phyloP scores from a whole-genome alignment of 23 tunicate genomes.

The Diplosoma virens region DNA sequence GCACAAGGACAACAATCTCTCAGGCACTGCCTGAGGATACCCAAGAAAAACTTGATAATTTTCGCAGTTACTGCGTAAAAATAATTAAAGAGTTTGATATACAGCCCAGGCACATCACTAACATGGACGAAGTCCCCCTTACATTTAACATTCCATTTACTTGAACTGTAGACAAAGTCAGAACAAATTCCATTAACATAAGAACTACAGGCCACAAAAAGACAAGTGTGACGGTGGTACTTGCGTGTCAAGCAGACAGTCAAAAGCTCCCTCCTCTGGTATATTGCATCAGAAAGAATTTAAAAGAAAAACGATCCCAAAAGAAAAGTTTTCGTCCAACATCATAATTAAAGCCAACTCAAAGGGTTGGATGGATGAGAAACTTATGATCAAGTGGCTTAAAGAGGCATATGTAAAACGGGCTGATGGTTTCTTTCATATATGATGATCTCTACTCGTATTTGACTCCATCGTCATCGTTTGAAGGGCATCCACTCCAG shows the following conservation, averaged over 20 bases:
- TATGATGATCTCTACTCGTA: not conserved
- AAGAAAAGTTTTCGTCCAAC: not conserved
- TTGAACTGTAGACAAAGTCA: not conserved
- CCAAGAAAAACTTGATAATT: not conserved
- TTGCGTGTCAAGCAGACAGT: not conserved
- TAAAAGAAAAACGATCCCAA: not conserved
- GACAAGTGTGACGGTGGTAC: not conserved
- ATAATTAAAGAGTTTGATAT: not conserved
- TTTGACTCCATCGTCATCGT: not conserved
- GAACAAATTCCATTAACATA: not conserved
- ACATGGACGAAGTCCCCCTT: slow-evolving; percentile 22
- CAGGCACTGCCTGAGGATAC: not conserved
- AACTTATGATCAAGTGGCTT: slow-evolving; percentile 1
- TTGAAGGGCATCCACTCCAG: too few relatives aligned
- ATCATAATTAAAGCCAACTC: not conserved
- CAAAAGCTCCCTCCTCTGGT: not conserved
- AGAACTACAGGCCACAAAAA: slow-evolving; percentile 1
- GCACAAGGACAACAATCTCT: not conserved
- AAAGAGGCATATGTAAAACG: not conserved
- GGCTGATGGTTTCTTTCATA: slow-evolving; percentile 3
- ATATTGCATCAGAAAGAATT: too few relatives aligned
- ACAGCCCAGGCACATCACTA: not conserved
- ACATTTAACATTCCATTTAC: slow-evolving; percentile 5
- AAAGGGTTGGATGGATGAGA: slow-evolving; percentile 3
- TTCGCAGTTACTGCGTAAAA: not conserved